Conservation (phyloP, 2,113 vertebrate genomes). For the Nothoprocta perdicaria region DNA sequence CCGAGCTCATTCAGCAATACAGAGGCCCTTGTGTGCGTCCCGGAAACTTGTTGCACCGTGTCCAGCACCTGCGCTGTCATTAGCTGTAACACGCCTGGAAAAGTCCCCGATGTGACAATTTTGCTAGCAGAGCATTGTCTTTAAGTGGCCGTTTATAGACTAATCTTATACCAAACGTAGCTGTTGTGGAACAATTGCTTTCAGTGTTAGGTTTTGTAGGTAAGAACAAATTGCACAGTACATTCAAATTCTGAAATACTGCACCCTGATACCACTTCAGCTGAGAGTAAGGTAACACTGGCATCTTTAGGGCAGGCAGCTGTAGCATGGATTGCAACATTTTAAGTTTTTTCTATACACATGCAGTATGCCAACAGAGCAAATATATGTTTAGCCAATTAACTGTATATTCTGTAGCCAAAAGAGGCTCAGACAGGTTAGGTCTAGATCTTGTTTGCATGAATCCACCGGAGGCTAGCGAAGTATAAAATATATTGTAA, state of each 20-base stretch:
- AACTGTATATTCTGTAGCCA: background rate
- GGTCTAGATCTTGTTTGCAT: slow-evolving; percentile 7
- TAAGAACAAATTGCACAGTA: slow-evolving; percentile 1
- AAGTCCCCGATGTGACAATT: background rate
- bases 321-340: background rate
- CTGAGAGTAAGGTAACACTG: background rate
- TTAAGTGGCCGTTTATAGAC: slow-evolving; percentile 1
- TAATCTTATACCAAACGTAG: background rate
- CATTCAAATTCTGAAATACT: background rate
- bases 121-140: background rate
- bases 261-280: too few relatives aligned
- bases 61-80: background rate
- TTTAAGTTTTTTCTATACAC: background rate
- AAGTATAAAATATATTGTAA: background rate
- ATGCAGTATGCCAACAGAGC: background rate
- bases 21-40: background rate
- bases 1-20: background rate
- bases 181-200: slow-evolving; percentile 6
- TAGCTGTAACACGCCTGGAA: background rate
- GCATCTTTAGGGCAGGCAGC: background rate
- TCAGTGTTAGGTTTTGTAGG: background rate
- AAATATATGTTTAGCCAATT: slow-evolving; percentile 30
- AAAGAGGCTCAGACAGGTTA: slow-evolving; percentile 7
- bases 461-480: background rate
- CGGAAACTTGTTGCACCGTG: background rate